These are phyloP conservation scores for Dugesia japonica DNA, from an alignment of 2,888 invertebrate genomes.

Conservation along the genomic window DNA sequence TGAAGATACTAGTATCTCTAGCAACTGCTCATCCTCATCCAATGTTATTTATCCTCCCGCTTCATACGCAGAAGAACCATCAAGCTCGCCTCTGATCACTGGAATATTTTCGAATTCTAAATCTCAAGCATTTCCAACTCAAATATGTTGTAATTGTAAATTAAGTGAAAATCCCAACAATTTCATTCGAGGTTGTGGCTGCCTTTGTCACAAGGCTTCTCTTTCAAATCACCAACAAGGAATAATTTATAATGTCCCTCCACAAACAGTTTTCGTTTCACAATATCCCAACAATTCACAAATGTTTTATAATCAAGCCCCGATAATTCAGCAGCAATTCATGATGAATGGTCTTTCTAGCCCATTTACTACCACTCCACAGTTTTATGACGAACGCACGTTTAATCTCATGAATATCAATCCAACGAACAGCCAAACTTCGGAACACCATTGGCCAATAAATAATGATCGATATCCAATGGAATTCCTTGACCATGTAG, in stretches of 20 bases:
- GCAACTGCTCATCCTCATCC: not conserved
- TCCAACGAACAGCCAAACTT: too few relatives aligned
- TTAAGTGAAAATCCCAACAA: slow-evolving; percentile 9
- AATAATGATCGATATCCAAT: too few relatives aligned
- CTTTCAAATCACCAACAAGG: not conserved
- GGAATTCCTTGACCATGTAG: too few relatives aligned
- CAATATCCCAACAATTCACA: not conserved
- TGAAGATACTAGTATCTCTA: not conserved
- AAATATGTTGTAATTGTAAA: slow-evolving; percentile 5
- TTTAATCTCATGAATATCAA: too few relatives aligned
- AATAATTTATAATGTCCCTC: not conserved
- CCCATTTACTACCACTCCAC: not conserved
- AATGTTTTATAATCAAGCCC: not conserved
- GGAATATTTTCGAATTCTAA: slow-evolving; percentile 10
- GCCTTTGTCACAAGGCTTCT: too few relatives aligned
- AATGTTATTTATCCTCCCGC: not conserved
- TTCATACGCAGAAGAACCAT: not conserved
- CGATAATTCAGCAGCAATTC: not conserved
- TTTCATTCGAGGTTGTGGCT: not conserved
- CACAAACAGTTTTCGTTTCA: not conserved
- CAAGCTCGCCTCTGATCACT: not conserved
- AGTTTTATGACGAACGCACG: not conserved
- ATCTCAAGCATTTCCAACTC: not conserved
- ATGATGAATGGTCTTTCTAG: not conserved
- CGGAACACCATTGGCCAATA: too few relatives aligned